Base-by-base conservation (phyloP, 2,888 invertebrate species). In the Pherbina coryleti region DNA sequence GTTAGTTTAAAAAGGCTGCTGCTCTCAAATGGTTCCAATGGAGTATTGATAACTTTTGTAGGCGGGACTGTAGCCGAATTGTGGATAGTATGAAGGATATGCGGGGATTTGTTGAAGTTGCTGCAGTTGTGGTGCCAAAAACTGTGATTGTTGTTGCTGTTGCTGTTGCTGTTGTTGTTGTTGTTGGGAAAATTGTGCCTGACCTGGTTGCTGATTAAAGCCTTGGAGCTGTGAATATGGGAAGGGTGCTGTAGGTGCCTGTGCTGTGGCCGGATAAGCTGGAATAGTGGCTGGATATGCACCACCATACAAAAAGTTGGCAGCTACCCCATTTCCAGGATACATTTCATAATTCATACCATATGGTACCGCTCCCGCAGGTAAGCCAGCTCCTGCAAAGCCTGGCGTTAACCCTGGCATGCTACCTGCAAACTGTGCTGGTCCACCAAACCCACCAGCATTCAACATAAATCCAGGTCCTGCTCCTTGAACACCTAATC, bases 51-150 rank as follows among this genome's bases (percentile, higher is more conserved):
- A 74, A 49, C 51, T 34, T 44, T 31, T 25, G 19, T 19, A 64
- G n/a, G 64, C 44, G 7, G 74, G 74, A 51, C 62, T 64, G 28
- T 74, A 74, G 49, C 74, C 74, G 25, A 74, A 62, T 28, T 44
- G 64, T 17, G n/a, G 62, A n/a, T 19, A 60, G 28, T 37, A 53
- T 28, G 4, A 28, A 49, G 19, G 69, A 64, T 80, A 82, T 19
- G 84, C 72, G 19, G 82, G 74, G 11, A 81, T 22, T 17, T 67
- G 67, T 51, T 25, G 67, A 1, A n/a, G 66, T 28, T 53, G 69
- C 4, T 7, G 77, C 73, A 8, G 78, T 73, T n/a, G 67, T 49
- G 76, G 82, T 66, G 25, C 62, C 17, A 5, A 11, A 34, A 22
- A 66, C 28, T 25, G 37, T 70, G 44, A 51, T 9, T 37, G 49